Evolutionary conservation across 1,140 invertebrate species (phyloP).

Genomic region (Drosophila navojoa): DNA sequence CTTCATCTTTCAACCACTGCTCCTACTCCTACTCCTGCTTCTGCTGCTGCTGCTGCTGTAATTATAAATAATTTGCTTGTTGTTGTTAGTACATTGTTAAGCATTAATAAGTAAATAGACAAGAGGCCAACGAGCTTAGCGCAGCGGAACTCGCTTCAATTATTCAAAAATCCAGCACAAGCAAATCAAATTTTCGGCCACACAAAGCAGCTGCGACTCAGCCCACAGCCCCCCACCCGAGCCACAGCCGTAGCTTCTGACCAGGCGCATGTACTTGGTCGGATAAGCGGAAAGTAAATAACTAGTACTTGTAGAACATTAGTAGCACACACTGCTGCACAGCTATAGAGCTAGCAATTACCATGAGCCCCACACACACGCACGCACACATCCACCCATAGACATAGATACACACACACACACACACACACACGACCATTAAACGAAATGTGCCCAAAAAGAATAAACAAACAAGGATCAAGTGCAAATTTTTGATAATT

Average conservation of each 20-base stretch:
- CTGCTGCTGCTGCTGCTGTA: slow-evolving; percentile 41
- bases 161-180: slow-evolving; percentile 50
- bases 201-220: slow-evolving; percentile 2
- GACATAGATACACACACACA: slow-evolving; percentile 23
- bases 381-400: slow-evolving; percentile 10
- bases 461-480: slow-evolving; percentile 55
- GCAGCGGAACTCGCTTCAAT: slow-evolving; percentile 45
- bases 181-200: slow-evolving; percentile 63
- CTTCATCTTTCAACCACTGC: background rate
- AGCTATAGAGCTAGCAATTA: slow-evolving; percentile 51
- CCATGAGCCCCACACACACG: slow-evolving; percentile 53
- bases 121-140: slow-evolving; percentile 48
- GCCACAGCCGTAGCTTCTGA: background rate
- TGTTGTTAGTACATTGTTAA: slow-evolving; percentile 43
- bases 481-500: slow-evolving; percentile 79
- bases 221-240: too few relatives aligned
- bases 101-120: slow-evolving; percentile 74
- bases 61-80: slow-evolving; percentile 72
- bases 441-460: slow-evolving; percentile 50
- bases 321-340: slow-evolving; percentile 31
- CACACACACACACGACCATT: slow-evolving; percentile 32
- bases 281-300: slow-evolving; percentile 38
- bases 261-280: background rate
- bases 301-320: slow-evolving; percentile 60
- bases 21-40: slow-evolving; percentile 11